A percentile compares a stretch with the other conserved stretches of the same genome.
These are phyloP conservation scores for Heliothis peltigera DNA, from an alignment of 2,888 invertebrate genomes.

Conservation along the genomic window DNA sequence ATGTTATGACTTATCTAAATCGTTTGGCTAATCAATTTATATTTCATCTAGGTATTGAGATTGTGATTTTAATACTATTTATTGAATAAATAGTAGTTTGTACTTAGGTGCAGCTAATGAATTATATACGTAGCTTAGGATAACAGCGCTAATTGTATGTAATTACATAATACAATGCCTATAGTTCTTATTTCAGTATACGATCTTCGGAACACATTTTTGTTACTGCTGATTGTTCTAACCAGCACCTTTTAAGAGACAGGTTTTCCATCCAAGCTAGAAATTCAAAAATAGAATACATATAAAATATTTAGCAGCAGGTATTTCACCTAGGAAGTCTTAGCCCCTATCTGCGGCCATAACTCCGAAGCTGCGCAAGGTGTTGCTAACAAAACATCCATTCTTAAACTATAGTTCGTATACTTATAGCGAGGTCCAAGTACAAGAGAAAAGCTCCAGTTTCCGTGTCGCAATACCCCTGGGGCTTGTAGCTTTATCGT, in stretches of 20 bases:
- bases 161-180: too few species aligned
- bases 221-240: too few species aligned
- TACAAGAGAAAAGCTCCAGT: slow-evolving; percentile 66
- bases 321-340: slow-evolving; percentile 28
- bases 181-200: too few species aligned
- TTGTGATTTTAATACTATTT: slow-evolving; percentile 25
- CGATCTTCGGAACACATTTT: too few species aligned
- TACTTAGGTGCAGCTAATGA: slow-evolving; percentile 33
- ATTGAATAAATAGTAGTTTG: slow-evolving; percentile 12
- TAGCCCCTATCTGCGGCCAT: slow-evolving; percentile 24
- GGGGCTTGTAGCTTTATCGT: slow-evolving; percentile 79
- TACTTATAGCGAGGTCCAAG: slow-evolving; percentile 40
- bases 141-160: slow-evolving; percentile 1
- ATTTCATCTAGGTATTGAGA: slow-evolving; percentile 11
- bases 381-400: slow-evolving; percentile 47
- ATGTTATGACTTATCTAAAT: slow-evolving; percentile 42
- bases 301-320: slow-evolving; percentile 18
- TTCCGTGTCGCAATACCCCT: slow-evolving; percentile 74
- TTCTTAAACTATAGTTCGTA: slow-evolving; percentile 38
- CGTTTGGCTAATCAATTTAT: slow-evolving; percentile 34
- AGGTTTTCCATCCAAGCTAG: too few species aligned
- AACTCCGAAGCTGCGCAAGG: slow-evolving; percentile 29
- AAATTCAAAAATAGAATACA: not conserved
- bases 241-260: too few species aligned
- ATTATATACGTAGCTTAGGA: slow-evolving; percentile 1